phyloP scores from a whole-genome alignment of 1,140 invertebrate genomes.

The Polyergus mexicanus region DNA sequence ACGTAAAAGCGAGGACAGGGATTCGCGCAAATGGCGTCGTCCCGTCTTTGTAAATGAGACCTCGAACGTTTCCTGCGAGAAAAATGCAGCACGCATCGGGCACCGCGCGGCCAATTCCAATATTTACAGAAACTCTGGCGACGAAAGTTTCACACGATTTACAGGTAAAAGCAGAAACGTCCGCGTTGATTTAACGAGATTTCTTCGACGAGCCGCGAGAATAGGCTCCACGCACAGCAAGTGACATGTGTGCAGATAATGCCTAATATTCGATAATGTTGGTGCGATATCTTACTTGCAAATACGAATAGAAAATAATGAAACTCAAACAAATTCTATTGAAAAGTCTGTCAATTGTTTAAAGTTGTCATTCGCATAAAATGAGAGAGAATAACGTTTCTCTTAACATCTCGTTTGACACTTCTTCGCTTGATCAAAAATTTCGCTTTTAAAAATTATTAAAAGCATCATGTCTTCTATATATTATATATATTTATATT shows the following conservation, averaged over 20 bases:
- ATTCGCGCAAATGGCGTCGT: constrained; percentile 56
- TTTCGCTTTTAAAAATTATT: not conserved
- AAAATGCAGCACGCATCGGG: constrained; percentile 70
- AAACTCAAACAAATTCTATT: not conserved
- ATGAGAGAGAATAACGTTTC: not conserved
- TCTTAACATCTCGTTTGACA: not conserved
- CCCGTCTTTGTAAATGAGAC: constrained; percentile 41
- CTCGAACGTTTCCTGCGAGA: constrained; percentile 48
- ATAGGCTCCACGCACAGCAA: constrained; percentile 43
- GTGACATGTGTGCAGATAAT: constrained; percentile 27
- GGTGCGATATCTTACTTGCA: not conserved
- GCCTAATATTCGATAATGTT: constrained; percentile 29
- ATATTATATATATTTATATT: not conserved
- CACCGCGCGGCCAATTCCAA: constrained; percentile 76
- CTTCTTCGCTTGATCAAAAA: not conserved
- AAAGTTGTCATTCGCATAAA: not conserved
- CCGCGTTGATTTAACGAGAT: constrained; percentile 73
- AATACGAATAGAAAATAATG: not conserved
- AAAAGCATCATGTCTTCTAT: no score
- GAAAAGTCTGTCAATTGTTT: not conserved
- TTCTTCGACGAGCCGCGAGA: constrained; percentile 56
- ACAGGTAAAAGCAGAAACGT: constrained; percentile 75
- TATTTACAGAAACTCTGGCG: constrained; percentile 76
- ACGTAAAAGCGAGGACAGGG: constrained; percentile 53
- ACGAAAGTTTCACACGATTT: constrained; percentile 72